phyloP scores from a whole-genome alignment of 2,888 invertebrate species.

The Myathropa florea region DNA sequence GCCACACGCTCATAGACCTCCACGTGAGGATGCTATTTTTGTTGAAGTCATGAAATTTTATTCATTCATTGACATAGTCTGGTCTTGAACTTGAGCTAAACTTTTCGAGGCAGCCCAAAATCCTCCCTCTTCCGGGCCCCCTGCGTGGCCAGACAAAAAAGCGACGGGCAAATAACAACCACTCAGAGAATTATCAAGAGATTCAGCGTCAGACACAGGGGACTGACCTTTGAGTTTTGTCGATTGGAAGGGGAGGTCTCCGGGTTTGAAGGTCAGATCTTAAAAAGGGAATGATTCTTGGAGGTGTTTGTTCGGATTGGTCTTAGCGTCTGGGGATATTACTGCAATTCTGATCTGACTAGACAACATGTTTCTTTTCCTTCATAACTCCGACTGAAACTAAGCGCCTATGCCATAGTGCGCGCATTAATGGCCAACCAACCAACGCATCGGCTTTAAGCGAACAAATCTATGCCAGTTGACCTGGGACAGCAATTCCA shows the following conservation, averaged over 20 bases:
- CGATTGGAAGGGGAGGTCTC: background rate
- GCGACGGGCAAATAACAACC: background rate
- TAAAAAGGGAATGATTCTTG: no score
- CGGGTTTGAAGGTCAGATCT: no score
- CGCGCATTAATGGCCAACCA: background rate
- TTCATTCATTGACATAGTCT: background rate
- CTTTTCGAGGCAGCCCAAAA: background rate
- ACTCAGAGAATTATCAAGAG: background rate
- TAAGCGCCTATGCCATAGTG: no score
- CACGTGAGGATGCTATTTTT: background rate
- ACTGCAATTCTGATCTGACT: no score
- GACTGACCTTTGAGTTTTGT: background rate
- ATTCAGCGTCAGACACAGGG: background rate
- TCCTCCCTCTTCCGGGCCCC: no score
- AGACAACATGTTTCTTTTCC: no score
- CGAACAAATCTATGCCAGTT: background rate
- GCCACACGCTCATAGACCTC: background rate
- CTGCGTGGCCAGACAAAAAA: no score
- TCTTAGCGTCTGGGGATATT: no score
- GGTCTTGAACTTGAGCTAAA: background rate
- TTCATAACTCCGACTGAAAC: no score
- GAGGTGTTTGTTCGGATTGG: no score
- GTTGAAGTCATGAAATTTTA: constrained; percentile 2
- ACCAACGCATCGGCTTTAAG: no score
- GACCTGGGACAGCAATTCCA: constrained; percentile 8